Evolutionary conservation across 2,888 invertebrate genomes (phyloP).

Genomic region (Amiota minor): DNA sequence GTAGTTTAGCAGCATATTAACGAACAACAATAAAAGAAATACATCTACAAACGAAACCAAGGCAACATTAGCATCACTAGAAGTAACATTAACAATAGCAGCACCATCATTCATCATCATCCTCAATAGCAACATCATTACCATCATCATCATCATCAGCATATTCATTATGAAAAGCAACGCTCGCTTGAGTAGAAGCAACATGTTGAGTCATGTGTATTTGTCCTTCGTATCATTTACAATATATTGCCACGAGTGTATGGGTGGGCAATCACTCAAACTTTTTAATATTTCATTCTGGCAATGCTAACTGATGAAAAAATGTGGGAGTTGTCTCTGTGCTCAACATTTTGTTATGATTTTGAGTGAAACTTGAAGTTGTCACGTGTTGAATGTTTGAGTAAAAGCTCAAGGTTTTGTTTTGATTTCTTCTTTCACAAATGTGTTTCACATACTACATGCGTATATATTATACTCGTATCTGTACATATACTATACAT

Average conservation of each 20-base stretch:
- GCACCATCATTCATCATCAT: background rate
- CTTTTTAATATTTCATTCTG: background rate
- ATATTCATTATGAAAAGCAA: no score
- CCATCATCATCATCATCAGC: background rate
- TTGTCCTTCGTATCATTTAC: background rate
- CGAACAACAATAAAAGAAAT: no score
- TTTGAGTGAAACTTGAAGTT: constrained; percentile 33
- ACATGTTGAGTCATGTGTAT: constrained; percentile 52
- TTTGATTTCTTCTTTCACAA: constrained; percentile 14
- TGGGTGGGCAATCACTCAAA: background rate
- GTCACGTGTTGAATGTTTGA: constrained; percentile 61
- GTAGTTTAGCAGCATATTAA: no score
- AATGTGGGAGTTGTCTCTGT: constrained; percentile 30
- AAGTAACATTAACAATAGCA: background rate
- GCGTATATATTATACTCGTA: background rate
- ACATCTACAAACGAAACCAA: no score
- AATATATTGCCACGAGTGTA: background rate
- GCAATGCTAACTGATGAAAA: constrained; percentile 1
- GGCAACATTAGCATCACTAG: no score
- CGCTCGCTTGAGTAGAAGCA: constrained; percentile 48
- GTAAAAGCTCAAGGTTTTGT: constrained; percentile 50
- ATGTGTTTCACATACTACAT: background rate
- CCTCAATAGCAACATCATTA: no score
- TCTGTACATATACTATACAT: background rate
- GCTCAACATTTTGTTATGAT: constrained; percentile 42